Evolutionary conservation across 1,140 invertebrate genomes (phyloP).

Genomic region (Riptortus pedestris): DNA sequence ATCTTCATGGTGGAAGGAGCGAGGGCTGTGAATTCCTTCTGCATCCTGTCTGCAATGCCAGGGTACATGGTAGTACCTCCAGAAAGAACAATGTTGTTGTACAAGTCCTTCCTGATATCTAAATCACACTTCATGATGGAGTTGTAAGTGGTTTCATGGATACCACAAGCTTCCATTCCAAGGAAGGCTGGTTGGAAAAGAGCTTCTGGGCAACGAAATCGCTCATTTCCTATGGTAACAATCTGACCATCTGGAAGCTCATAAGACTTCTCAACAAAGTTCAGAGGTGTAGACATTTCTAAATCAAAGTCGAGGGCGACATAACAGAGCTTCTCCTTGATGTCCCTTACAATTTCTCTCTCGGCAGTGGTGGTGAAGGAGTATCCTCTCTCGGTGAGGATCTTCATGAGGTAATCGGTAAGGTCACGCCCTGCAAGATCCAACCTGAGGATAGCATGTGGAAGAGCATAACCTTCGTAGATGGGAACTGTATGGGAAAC

Average conservation of each 20-base stretch:
- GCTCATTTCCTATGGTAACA: conserved; percentile 72
- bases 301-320: too few relatives aligned
- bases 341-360: too few relatives aligned
- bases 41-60: too few relatives aligned
- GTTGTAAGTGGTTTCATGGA: too few relatives aligned
- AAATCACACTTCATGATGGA: conserved; percentile 94
- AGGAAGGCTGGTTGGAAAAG: conserved; percentile 92
- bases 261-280: conserved; percentile 85
- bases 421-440: conserved; percentile 88
- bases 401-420: conserved; percentile 93
- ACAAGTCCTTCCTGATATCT: conserved; percentile 87
- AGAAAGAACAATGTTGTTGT: conserved; percentile 90
- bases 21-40: conserved; percentile 66
- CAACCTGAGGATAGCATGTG: conserved; percentile 75
- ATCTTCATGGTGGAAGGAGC: conserved; percentile 70
- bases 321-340: too few relatives aligned
- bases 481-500: conserved; percentile 88
- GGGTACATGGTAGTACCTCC: conserved; percentile 96
- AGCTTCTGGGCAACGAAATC: conserved; percentile 94
- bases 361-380: conserved; percentile 94
- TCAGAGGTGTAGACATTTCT: conserved; percentile 92
- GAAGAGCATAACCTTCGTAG: conserved; percentile 72
- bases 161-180: conserved; percentile 91
- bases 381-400: conserved; percentile 91
- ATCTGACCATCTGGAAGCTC: conserved; percentile 91